Percentiles rank a stretch among this genome's conserved stretches.
phyloP scores from a whole-genome alignment of 2,888 invertebrate genomes.

The Branchipolynoe longqiensis region DNA sequence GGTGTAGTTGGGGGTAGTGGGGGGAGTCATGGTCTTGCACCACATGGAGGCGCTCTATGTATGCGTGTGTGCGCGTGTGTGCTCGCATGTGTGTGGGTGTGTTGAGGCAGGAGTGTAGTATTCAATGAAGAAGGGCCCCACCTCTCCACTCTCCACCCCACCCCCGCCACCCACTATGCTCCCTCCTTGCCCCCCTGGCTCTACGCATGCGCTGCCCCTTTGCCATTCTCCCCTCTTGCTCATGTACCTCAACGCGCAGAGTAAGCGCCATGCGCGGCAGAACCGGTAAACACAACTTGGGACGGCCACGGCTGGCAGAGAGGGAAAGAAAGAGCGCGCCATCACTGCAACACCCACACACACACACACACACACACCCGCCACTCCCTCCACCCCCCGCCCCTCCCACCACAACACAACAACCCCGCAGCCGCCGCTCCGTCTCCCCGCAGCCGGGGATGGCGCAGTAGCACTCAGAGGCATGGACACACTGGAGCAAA shows the following conservation, averaged over 20 bases:
- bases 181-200: too few species aligned
- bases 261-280: conserved; percentile 35
- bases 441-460: conserved; percentile 16
- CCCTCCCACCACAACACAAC: neutral
- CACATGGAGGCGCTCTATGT: too few species aligned
- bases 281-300: conserved; percentile 34
- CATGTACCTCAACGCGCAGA: neutral
- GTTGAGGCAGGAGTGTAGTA: too few species aligned
- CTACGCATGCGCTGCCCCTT: too few species aligned
- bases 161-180: too few species aligned
- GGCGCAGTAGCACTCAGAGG: conserved; percentile 29
- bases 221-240: neutral
- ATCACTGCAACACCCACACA: conserved; percentile 3
- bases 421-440: neutral
- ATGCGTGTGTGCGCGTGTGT: too few species aligned
- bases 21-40: too few species aligned
- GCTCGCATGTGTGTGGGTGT: too few species aligned
- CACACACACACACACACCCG: neutral
- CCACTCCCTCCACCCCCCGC: neutral
- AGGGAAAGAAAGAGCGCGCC: too few species aligned
- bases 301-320: neutral
- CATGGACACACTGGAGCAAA: conserved; percentile 22
- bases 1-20: too few species aligned
- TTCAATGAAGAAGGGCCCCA: too few species aligned
- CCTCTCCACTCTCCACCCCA: too few species aligned